Conservation (phyloP, 2,113 vertebrate genomes). For the Carassius gibelio region DNA sequence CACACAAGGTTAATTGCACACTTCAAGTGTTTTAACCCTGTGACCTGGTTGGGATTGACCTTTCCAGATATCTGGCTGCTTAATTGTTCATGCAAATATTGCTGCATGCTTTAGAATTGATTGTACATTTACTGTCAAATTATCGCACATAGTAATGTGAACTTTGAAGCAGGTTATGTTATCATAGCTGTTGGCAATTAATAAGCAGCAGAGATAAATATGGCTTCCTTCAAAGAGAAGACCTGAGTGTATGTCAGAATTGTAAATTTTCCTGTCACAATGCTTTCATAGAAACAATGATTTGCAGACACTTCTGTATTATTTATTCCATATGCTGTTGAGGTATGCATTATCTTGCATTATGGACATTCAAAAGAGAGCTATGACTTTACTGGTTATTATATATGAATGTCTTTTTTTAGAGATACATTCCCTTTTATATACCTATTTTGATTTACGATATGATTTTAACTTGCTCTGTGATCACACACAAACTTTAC, state of each 20-base stretch:
- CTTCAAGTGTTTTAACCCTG: conserved; percentile 22
- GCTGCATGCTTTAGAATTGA: background rate
- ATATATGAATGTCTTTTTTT: background rate
- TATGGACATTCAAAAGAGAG: background rate
- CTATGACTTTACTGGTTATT: background rate
- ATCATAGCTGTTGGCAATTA: background rate
- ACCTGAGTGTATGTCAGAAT: background rate
- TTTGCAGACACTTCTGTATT: background rate
- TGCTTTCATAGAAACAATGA: background rate
- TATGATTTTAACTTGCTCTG: too few species aligned
- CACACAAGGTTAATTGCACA: conserved; percentile 10
- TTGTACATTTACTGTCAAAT: background rate
- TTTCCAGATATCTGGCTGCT: background rate
- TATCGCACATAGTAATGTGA: background rate
- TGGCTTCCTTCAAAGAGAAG: background rate
- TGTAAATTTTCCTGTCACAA: background rate
- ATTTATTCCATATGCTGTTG: background rate
- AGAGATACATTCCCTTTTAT: background rate
- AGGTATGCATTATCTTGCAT: background rate
- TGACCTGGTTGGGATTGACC: conserved; percentile 28
- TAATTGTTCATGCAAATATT: conserved; percentile 27
- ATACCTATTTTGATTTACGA: background rate
- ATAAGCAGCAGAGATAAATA: too few species aligned
- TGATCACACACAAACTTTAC: too few species aligned
- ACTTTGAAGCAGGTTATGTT: background rate